Base-by-base conservation (phyloP, 2,797 vertebrate species). In the Cygnus olor region DNA sequence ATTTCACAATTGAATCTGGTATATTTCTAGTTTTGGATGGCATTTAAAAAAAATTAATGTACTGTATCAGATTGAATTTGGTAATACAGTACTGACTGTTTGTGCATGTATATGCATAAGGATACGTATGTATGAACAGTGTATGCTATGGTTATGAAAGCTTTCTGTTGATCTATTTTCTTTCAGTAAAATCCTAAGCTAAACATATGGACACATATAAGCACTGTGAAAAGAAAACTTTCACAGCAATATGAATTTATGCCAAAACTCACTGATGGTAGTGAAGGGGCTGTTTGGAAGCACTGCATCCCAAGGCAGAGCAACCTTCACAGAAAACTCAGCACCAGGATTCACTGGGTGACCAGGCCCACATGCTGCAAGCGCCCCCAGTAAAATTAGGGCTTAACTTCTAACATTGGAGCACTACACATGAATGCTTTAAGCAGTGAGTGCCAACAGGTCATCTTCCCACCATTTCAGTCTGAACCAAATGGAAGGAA, bases 151-250 rank as follows among this genome's bases (percentile, higher is more conserved):
- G 16, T 63, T 84, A 72, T 60, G 30, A 86, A 72, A 49, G 32
- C 7, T 88, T 90, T 72, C 82, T 58, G 21, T 34, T 1, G 1
- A 79, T 73, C 24, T 79, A 54, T 79, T 86, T 93, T 76, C 51
- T 79, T 91, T 66, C 64, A 73, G 24, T 90, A 79, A 94, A 88
- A 81, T 58, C n/a, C 42, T 56, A 66, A 83, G n/a, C 66, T 72
- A 92, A 91, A 86, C 56, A 60, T 80, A 81, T 11, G 34, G n/a
- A 40, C 49, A 57, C 0, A 0, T n/a, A 66, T 12, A 93, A 86
- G 77, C 42, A 49, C 7, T 25, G 32, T 7, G 24, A 49, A 81
- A 88, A 86, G 6, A 32, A 83, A 85, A 91, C 69, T 15, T 44
- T 4, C 47, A 58, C 34, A 84, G 56, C 14, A 66, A 11, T 21